Evolutionary conservation across 2,888 invertebrate species (phyloP), one percentile per base, ranked within the genome.

Genomic region (Sphaerophoria rueppellii): DNA sequence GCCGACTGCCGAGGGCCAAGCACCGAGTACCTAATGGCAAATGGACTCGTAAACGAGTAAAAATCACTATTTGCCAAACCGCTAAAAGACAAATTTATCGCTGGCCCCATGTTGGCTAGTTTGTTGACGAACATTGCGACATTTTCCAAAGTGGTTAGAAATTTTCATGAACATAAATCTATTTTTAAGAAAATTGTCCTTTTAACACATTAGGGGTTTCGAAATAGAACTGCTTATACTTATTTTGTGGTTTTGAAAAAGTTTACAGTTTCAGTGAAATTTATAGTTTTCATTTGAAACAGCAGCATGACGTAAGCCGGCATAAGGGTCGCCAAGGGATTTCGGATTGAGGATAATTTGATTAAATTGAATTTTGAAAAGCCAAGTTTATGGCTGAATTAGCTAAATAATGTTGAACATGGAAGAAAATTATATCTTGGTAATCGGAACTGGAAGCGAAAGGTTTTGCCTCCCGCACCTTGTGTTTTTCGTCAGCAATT

Each of bases 61-160:
- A 73, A 81, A 76, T 85, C 81, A 69, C 67, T 61, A 76, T 81
- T 70, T 85, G 81, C 85, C 85, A 85, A 85, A 85, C 83, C 83
- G 75, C 83, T 85, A 76, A 75, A 71, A 76, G 69, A 69, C 70
- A 81, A 73, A 85, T 85, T 81, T 85, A 85, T 85, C 61, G 40
- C 72, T 65, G 85, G 72, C 81, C 76, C 85, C 85, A 85, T 63
- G 81, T 85, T 81, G 81, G 81, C 85, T 85, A 76, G 69, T 81
- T 63, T 46, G 63, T 81, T 85, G 48, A 40, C 58, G 65, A 83
- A 75, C 70, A 70, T 61, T 65, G 16, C 40, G 67, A 9, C 32
- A 4, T 37, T 83, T 76, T 73, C 67, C 50, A 72, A 72, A 80
- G 85, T 85, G 81, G 76, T 76, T 82, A 70, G 24, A 34, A 65